Percentiles rank a stretch among this genome's conserved stretches.
phyloP scores from a whole-genome alignment of 2,797 vertebrate genomes.

The Argentina silus region DNA sequence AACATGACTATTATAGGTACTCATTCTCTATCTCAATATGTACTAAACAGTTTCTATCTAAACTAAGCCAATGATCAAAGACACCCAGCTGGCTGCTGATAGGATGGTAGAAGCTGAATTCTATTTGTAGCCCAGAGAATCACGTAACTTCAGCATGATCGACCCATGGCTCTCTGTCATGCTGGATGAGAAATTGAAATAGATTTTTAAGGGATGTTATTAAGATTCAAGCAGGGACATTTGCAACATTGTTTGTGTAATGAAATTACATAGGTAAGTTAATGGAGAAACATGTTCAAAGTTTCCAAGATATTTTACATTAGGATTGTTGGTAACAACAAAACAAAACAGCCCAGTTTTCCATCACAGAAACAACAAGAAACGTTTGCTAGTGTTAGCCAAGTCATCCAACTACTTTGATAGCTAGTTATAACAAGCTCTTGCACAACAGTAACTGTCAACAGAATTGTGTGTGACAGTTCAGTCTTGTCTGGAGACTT shows the following conservation, averaged over 20 bases:
- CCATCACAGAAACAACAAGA: too few species aligned
- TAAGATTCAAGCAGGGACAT: slow-evolving; percentile 58
- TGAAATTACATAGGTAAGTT: slow-evolving; percentile 47
- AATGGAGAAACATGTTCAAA: background rate
- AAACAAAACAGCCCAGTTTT: too few species aligned
- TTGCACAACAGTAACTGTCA: too few species aligned
- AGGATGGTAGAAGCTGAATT: slow-evolving; percentile 33
- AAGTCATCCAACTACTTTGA: too few species aligned
- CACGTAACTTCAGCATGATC: slow-evolving; percentile 28
- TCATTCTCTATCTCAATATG: background rate
- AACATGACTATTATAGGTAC: background rate
- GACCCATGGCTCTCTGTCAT: slow-evolving; percentile 26
- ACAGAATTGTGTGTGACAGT: too few species aligned
- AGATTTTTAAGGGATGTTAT: slow-evolving; percentile 69
- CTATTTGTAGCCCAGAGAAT: slow-evolving; percentile 40
- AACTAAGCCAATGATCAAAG: slow-evolving; percentile 13
- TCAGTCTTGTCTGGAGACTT: too few species aligned
- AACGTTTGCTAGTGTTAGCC: too few species aligned
- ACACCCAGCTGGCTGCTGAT: slow-evolving; percentile 1
- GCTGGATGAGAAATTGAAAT: slow-evolving; percentile 67
- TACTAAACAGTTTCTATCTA: background rate
- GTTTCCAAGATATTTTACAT: background rate
- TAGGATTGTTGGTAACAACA: too few species aligned
- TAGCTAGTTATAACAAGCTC: too few species aligned
- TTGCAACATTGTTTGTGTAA: slow-evolving; percentile 41